These are phyloP conservation scores for Morpho achilles DNA, from an alignment of 2,888 invertebrate genomes.

Conservation along the genomic window DNA sequence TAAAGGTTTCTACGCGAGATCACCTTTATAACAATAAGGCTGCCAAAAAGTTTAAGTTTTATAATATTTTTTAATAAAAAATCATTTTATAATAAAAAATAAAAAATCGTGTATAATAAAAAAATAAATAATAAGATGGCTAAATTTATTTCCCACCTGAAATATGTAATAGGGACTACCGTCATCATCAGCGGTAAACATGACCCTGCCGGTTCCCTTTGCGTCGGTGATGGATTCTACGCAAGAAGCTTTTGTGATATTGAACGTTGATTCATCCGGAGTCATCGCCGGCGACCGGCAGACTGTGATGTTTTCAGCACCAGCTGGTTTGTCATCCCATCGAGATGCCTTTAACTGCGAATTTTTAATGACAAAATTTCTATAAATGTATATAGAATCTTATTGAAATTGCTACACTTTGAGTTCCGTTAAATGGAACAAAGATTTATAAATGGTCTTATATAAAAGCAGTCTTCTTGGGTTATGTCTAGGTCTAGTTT, in stretches of 20 bases:
- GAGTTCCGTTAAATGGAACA: too few relatives aligned
- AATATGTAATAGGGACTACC: slow-evolving; percentile 47
- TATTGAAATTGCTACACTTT: too few relatives aligned
- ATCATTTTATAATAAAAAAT: too few relatives aligned
- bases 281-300: slow-evolving; percentile 45
- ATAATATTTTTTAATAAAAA: too few relatives aligned
- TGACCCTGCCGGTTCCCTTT: slow-evolving; percentile 48
- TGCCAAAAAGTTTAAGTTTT: too few relatives aligned
- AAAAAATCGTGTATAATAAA: too few relatives aligned
- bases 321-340: slow-evolving; percentile 66
- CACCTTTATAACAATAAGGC: too few relatives aligned
- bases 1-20: too few relatives aligned
- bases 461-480: not conserved
- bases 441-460: too few relatives aligned
- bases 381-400: too few relatives aligned
- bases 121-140: not conserved
- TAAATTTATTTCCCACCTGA: slow-evolving; percentile 37
- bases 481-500: not conserved
- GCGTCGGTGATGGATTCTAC: slow-evolving; percentile 47
- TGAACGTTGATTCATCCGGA: slow-evolving; percentile 6
- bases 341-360: slow-evolving; percentile 62
- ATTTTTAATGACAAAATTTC: too few relatives aligned
- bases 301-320: slow-evolving; percentile 45
- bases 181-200: slow-evolving; percentile 51
- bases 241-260: slow-evolving; percentile 33